Evolutionary conservation across 2,888 invertebrate species (phyloP).

Genomic region (Gymnosoma rotundatum): DNA sequence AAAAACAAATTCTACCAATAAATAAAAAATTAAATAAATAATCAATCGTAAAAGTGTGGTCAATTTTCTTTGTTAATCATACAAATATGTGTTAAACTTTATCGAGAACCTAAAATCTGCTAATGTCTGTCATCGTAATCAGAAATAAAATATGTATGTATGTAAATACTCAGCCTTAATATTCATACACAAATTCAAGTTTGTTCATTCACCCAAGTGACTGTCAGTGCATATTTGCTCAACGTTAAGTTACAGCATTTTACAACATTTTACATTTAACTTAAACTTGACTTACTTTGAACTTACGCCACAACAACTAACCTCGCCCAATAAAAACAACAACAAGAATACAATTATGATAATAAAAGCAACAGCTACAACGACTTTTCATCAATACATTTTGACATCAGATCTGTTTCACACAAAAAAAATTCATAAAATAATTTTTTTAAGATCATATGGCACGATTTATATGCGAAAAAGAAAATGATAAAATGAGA

Average conservation of each 20-base stretch:
- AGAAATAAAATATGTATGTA: background rate
- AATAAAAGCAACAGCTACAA: background rate
- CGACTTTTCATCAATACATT: slow-evolving; percentile 35
- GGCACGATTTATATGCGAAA: slow-evolving; percentile 50
- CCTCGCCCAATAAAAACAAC: slow-evolving; percentile 55
- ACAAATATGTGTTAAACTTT: too few relatives aligned
- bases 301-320: slow-evolving; percentile 44
- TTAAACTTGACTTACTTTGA: slow-evolving; percentile 67
- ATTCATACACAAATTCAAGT: slow-evolving; percentile 38
- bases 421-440: background rate
- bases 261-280: slow-evolving; percentile 49
- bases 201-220: slow-evolving; percentile 61
- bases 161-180: slow-evolving; percentile 5
- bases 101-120: slow-evolving; percentile 3
- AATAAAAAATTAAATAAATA: too few relatives aligned
- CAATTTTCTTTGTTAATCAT: too few relatives aligned
- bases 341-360: background rate
- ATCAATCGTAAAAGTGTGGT: too few relatives aligned
- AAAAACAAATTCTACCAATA: too few relatives aligned
- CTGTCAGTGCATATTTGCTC: slow-evolving; percentile 40
- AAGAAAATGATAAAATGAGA: slow-evolving; percentile 26
- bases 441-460: slow-evolving; percentile 50
- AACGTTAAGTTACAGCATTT: slow-evolving; percentile 22
- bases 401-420: slow-evolving; percentile 47
- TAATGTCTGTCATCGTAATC: slow-evolving; percentile 27